Evolutionary conservation across 2,113 vertebrate species (phyloP).

Genomic region (Oreochromis aureus): DNA sequence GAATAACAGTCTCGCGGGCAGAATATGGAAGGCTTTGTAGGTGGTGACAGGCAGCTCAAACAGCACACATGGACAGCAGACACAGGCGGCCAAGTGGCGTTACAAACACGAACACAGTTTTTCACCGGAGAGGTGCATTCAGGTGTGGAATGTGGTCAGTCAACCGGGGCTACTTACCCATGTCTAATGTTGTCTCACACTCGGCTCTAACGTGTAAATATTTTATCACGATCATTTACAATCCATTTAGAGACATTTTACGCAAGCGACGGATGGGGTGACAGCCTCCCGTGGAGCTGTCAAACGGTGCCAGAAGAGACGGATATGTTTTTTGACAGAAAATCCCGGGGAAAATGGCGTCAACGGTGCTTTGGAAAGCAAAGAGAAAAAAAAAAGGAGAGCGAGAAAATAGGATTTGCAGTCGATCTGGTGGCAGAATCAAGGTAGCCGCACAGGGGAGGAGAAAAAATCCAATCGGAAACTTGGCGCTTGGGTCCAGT

Average conservation of each 20-base stretch:
- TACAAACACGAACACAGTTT: background rate
- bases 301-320: conserved; percentile 61
- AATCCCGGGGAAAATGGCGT: conserved; percentile 77
- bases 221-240: conserved; percentile 72
- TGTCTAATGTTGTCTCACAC: conserved; percentile 72
- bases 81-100: background rate
- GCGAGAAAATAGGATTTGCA: conserved; percentile 39
- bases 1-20: background rate
- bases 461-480: conserved; percentile 43
- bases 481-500: conserved; percentile 47
- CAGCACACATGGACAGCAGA: background rate
- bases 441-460: conserved; percentile 19
- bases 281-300: conserved; percentile 76
- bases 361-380: conserved; percentile 56
- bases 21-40: background rate
- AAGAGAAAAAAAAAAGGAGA: background rate
- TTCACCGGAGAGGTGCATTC: conserved; percentile 43
- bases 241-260: conserved; percentile 75
- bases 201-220: conserved; percentile 58
- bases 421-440: conserved; percentile 46
- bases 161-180: conserved; percentile 73
- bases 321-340: conserved; percentile 55
- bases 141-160: conserved; percentile 59
- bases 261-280: conserved; percentile 62
- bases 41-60: background rate